Conservation (phyloP, 2,888 invertebrate genomes). For the Ichneumoninae sp. region DNA sequence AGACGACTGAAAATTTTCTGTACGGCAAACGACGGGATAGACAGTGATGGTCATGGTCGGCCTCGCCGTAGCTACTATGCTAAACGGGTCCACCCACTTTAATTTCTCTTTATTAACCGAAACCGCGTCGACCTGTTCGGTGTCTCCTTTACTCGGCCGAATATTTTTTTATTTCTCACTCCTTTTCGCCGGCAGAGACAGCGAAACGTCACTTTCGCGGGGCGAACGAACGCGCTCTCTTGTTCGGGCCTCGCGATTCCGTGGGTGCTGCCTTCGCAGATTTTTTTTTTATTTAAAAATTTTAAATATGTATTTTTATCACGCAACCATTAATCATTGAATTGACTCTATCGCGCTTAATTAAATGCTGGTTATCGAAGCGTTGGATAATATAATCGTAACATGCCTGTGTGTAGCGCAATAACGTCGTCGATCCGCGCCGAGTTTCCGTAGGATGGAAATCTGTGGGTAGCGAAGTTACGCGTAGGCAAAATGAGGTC, state of each 20-base stretch:
- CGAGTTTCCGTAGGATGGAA: conserved; percentile 71
- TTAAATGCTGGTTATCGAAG: conserved; percentile 62
- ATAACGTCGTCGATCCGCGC: conserved; percentile 53
- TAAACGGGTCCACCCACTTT: conserved; percentile 66
- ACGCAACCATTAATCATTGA: conserved; percentile 52
- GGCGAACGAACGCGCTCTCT: conserved; percentile 26
- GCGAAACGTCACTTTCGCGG: conserved; percentile 28
- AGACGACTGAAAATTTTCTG: conserved; percentile 63
- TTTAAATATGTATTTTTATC: conserved; percentile 11
- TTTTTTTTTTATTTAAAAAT: conserved; percentile 20
- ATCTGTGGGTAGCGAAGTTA: conserved; percentile 72
- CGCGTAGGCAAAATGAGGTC: conserved; percentile 76
- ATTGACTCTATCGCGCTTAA: conserved; percentile 53
- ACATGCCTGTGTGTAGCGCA: conserved; percentile 22
- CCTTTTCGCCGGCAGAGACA: conserved; percentile 9
- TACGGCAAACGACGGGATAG: conserved; percentile 45
- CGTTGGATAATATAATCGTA: conserved; percentile 56
- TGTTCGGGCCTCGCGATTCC: conserved; percentile 13
- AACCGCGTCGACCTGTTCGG: conserved; percentile 42
- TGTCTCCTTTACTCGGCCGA: conserved; percentile 37
- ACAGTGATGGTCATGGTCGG: conserved; percentile 65
- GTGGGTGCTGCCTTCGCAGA: conserved; percentile 4
- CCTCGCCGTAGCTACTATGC: conserved; percentile 50
- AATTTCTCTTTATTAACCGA: conserved; percentile 62
- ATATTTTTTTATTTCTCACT: conserved; percentile 14